Base-by-base conservation (phyloP, 2,797 vertebrate genomes). In the Argya squamiceps region DNA sequence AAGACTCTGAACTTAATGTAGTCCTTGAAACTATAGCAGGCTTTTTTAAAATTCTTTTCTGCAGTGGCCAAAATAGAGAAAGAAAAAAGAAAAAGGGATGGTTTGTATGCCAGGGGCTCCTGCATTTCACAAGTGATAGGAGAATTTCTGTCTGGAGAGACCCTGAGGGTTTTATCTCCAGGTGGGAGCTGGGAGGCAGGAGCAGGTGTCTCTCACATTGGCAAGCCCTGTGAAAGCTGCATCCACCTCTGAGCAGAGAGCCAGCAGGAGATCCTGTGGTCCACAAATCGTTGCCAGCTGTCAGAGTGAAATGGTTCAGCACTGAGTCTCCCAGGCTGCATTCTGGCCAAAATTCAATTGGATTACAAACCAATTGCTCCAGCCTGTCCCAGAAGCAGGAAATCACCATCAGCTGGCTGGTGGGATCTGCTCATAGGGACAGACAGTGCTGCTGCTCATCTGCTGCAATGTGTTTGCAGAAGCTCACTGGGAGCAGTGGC, bases 361-460 rank as follows among this genome's bases (percentile, higher is more conserved):
- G 83, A 93, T 96, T 95, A 94, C 90, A 75, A 84, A 86, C 43
- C 85, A 47, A 93, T 62, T 73, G 80, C 83, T 92, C 39, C 68
- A 89, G 78, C 71, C 63, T 82, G 63, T 59, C 83, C 83, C 94
- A 86, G 85, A 78, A 93, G 93, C 65, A 84, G 88, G 91, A 94
- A 95, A 88, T 71, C 84, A 74, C 56, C 34, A 10, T 84, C 75
- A 85, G 87, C 93, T 89, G 60, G 60, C 68, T 44, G 70, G 23
- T 83, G 91, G 39, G 55, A 14, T 79, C 81, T 92, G 79, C 56
- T 85, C 82, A 32, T 32, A 3, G 56, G 20, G 67, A 50, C 65
- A 58, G 47, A 22, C 50, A 34, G 63, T 3, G 19, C 59, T 80
- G 80, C 67, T 89, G 24, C 78, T 91, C 18, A 7, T 70, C 46